Base-by-base conservation (phyloP, 2,797 vertebrate species). In the Sebastiscus tertius region DNA sequence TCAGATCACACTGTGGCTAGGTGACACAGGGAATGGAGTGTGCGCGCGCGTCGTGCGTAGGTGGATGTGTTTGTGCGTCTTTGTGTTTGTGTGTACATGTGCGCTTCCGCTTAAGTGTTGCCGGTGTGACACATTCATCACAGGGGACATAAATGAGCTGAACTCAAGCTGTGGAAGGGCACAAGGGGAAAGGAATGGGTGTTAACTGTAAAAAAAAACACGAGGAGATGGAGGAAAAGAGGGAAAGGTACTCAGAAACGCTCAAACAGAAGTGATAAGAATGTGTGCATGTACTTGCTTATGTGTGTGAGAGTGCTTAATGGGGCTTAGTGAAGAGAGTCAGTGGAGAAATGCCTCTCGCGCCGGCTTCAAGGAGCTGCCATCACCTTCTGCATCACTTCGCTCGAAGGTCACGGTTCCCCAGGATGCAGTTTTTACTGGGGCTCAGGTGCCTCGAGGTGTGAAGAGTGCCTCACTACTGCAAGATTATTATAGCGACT, bases 41-140 rank as follows among this genome's bases (percentile, higher is more conserved):
- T 67, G 81, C 52, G 55, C 11, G 3, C 1, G 5, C 31, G 3
- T 46, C 39, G 76, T 74, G 81, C 54, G 46, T 8, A 8, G 49
- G 68, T 54, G 42, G 33, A 26, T 70, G 76, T 75, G 83, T 81
- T 75, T 80, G 36, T 63, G 82, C 24, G 6, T 34, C 70, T 16
- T 12, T 34, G 22, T 39, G 29, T n/a, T 13, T n/a, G 12, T 27
- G 68, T 24, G 58, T 69, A 6, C 62, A 12, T 46, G 84, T 79
- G 79, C 49, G 67, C 83, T 77, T 76, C 71, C 1, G 27, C 56
- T 86, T 58, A 80, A 85, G 79, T 83, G 76, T 89, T 81, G 77
- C 81, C 36, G n/a, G 29, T 82, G 83, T 88, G 89, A 86, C 87
- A 84, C 89, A 90, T 90, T 90, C 75, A 85, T 92, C 89, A 90